Evolutionary conservation across 23 tunicate species (phyloP), one percentile per base, ranked within the genome.

Genomic region (Trididemnum nubilum): DNA sequence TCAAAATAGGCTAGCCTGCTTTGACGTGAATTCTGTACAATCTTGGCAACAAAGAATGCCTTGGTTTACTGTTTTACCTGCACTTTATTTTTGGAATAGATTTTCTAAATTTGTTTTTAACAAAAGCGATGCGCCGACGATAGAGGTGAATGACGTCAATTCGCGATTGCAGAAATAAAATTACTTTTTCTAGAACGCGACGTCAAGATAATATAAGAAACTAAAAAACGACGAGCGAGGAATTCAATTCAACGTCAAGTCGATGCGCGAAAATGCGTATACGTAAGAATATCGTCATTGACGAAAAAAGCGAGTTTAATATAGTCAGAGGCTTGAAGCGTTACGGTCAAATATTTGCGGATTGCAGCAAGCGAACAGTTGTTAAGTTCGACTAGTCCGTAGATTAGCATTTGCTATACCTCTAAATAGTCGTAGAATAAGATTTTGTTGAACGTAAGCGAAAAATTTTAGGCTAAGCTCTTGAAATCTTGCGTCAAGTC

Each of bases 171-270:
- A 21, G n/a, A 61, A 61, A 61, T 25, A 21, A 61, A 61, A 22
- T 61, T 61, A 61, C 26, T n/a, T 25, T 61, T 26, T 61, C 67
- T 25, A 15, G 67, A 21, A 21, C 26, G 67, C 67, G n/a, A 61
- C 15, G 29, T 4, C 5, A 61, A 61, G 67, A 61, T 21, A 61
- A 61, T 25, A 61, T 12, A 61, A 61, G 67, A 61, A 21, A 61
- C 29, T n/a, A n/a, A 61, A n/a, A 61, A 26, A 4, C 29, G 67
- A 26, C 67, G 67, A 61, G 67, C 29, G 5, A n/a, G 29, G 67
- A 61, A 61, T 21, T 21, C 67, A 22, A 26, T 4, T 61, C 67
- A 61, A 61, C 67, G 67, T 61, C 67, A 61, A 22, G 54, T 15
- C 12, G 15, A 7, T 44, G 54, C 54, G 54, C 54, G 54, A 44